phyloP scores from a whole-genome alignment of 2,888 invertebrate genomes.

The Zaprionus obscuricornis region DNA sequence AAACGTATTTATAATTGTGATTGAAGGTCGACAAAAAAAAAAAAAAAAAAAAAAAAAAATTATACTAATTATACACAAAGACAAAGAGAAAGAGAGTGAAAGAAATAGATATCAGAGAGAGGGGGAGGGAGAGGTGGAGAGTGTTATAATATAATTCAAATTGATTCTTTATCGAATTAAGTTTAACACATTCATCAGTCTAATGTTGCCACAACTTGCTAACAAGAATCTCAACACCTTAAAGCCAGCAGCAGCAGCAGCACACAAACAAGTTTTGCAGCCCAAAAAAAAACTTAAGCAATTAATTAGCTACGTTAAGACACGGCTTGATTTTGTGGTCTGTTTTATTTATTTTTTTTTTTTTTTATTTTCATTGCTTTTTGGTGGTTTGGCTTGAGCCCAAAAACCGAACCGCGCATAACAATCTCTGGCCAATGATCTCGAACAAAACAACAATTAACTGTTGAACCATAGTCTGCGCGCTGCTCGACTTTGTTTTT shows the following conservation, averaged over 20 bases:
- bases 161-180: slow-evolving; percentile 27
- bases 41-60: slow-evolving; percentile 12
- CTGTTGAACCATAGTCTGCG: background rate
- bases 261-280: background rate
- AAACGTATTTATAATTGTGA: slow-evolving; percentile 22
- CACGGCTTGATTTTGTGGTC: too few relatives aligned
- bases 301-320: slow-evolving; percentile 58
- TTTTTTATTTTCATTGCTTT: slow-evolving; percentile 14
- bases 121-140: too few relatives aligned
- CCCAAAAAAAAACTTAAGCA: slow-evolving; percentile 34
- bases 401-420: too few relatives aligned
- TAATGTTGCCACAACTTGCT: slow-evolving; percentile 38
- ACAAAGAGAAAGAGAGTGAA: too few relatives aligned
- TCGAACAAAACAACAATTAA: slow-evolving; percentile 50
- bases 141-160: too few relatives aligned
- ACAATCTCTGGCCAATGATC: slow-evolving; percentile 47
- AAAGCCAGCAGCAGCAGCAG: too few relatives aligned
- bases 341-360: too few relatives aligned
- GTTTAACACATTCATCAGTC: background rate
- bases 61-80: slow-evolving; percentile 35
- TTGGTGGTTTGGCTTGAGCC: slow-evolving; percentile 50
- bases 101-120: too few relatives aligned
- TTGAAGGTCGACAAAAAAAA: slow-evolving; percentile 1
- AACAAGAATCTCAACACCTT: slow-evolving; percentile 65
- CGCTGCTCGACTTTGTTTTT: slow-evolving; percentile 44